A percentile compares a stretch with the other conserved stretches of the same genome.
Evolutionary conservation across 2,888 invertebrate genomes (phyloP).

Genomic region (Thera obeliscata): DNA sequence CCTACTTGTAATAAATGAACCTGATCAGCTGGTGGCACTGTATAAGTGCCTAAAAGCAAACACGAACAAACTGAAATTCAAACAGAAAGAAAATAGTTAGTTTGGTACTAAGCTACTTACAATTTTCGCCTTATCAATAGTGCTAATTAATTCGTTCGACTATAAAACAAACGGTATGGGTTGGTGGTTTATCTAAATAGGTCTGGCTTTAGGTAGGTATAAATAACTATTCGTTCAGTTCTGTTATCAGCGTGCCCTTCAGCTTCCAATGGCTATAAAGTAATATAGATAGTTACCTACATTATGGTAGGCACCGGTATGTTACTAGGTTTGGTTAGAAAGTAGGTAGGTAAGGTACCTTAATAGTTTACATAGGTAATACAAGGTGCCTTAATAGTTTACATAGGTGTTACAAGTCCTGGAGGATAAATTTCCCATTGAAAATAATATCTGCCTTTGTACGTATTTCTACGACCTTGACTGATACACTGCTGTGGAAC

Average conservation of each 20-base stretch:
- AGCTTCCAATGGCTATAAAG: constrained; percentile 36
- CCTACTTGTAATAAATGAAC: no score
- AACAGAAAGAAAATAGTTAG: not conserved
- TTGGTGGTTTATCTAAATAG: constrained; percentile 38
- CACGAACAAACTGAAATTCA: no score
- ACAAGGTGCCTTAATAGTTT: no score
- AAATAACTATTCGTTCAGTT: constrained; percentile 26
- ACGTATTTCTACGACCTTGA: no score
- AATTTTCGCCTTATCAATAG: constrained; percentile 16
- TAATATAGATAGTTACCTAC: not conserved
- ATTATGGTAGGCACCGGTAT: not conserved
- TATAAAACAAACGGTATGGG: constrained; percentile 30
- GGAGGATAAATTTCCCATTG: no score
- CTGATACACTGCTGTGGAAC: no score
- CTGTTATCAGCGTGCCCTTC: constrained; percentile 62
- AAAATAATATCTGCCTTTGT: no score
- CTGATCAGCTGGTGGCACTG: no score
- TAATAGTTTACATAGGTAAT: no score
- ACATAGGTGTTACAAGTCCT: no score
- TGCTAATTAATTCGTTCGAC: constrained; percentile 27
- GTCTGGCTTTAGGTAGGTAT: constrained; percentile 8
- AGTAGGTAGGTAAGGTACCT: not conserved
- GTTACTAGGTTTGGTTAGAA: not conserved
- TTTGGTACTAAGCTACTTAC: not conserved
- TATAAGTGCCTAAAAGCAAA: no score